Evolutionary conservation across 2,113 vertebrate genomes (phyloP), one percentile per base, ranked within the genome.

Genomic region (Dicerorhinus sumatrensis): DNA sequence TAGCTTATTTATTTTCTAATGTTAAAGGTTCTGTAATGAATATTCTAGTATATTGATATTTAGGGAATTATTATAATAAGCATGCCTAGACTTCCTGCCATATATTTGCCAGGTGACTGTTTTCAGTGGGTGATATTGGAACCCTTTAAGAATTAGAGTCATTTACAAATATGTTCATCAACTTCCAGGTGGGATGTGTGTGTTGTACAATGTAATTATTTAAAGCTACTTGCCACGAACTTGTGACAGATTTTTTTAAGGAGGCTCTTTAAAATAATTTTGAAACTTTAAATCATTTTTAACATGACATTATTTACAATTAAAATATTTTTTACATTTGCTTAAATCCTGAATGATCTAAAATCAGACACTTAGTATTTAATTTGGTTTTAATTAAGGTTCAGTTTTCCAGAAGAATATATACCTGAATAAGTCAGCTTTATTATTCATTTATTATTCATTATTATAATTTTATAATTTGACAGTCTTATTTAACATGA

Each of bases 261-360:
- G 16, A 62, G 4, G 23, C 9, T 69, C 18, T 92, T 95, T 69
- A 67, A 88, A 94, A 39, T 88, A 75, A 93, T 48, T 94, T 94
- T 91, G 62, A 83, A 95, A 91, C 48, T 80, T 87, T 42, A 54
- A 84, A 70, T 65, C 31, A 87, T 48, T 65, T 94, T 67, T 69
- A 92, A 76, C 12, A 46, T 93, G 33, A 69, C 4, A 67, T 27
- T 88, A 42, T 82, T 95, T 89, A 60, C 2, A 48, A 36, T 90
- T 90, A 87, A 96, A 80, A 94, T 76, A 42, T 86, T 62, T 90
- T 85, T 76, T 88, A 75, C 14, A 69, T 62, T 96, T 93, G 33
- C 23, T 42, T 90, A 77, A 80, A 31, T 95, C 54, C 84, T 60
- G 21, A 81, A 20, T 82, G 62, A 5, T 62, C 48, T 83, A 86